A percentile compares a stretch with the other conserved stretches of the same genome.
Conservation (phyloP, 1,140 invertebrate species). For the Ceratina australensis region DNA sequence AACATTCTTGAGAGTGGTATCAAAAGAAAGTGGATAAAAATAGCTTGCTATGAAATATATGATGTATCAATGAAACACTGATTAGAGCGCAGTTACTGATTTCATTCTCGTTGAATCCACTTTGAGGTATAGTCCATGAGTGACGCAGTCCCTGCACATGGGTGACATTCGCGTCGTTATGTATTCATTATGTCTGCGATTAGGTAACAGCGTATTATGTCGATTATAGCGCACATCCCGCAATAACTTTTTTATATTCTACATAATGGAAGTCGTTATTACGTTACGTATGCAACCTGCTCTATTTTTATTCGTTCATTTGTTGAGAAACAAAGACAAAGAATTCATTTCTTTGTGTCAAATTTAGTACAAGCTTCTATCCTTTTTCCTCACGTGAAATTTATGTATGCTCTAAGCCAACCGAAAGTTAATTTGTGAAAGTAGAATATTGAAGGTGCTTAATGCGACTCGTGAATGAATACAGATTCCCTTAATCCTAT, state of each 20-base stretch:
- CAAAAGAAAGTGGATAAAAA: slow-evolving; percentile 29
- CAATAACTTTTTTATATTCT: slow-evolving; percentile 8
- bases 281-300: neutral
- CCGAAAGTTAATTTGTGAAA: neutral
- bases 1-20: slow-evolving; percentile 19
- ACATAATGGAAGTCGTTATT: neutral
- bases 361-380: too few species aligned
- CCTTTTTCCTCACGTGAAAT: too few species aligned
- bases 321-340: neutral
- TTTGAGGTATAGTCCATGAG: slow-evolving; percentile 1
- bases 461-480: neutral
- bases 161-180: slow-evolving; percentile 22
- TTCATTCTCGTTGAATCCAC: slow-evolving; percentile 34
- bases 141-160: slow-evolving; percentile 3
- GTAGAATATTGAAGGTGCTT: slow-evolving; percentile 12
- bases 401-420: slow-evolving; percentile 15
- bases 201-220: slow-evolving; percentile 39
- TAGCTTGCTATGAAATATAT: slow-evolving; percentile 35
- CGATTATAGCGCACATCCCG: slow-evolving; percentile 16
- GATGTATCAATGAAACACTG: slow-evolving; percentile 25
- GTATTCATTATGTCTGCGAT: slow-evolving; percentile 20
- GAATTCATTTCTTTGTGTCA: too few species aligned
- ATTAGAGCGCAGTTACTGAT: slow-evolving; percentile 28
- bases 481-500: slow-evolving; percentile 1
- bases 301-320: too few species aligned